Evolutionary conservation across 2,113 vertebrate species (phyloP), one percentile per base, ranked within the genome.

Genomic region (Proterorhinus semilunaris): DNA sequence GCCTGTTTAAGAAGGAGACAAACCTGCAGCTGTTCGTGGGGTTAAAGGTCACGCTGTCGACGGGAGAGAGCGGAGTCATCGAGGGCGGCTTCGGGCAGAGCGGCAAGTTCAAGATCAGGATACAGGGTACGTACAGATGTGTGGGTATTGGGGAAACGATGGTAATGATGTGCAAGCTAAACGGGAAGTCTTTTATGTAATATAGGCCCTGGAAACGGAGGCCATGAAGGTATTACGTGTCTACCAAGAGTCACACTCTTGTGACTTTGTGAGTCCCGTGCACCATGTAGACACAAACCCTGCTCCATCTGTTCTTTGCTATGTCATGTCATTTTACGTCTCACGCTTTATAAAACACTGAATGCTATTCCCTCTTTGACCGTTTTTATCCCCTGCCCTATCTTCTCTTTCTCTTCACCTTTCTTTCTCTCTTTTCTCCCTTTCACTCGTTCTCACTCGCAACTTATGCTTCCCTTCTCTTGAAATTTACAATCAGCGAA

Each of bases 1-100:
- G 93, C 0, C 88, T 99, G 72, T 99, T 99, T 89, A 99, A 99
- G 89, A 98, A 99, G 84, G 97, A 99, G 87, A 99, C 97, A 57
- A 99, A 98, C 92, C 94, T 98, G 66, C 97, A 98, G 88, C 93
- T 98, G 48, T 99, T 99, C 27, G 91, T 97, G 84, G 97, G 97
- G 44, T 90, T 99, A 53, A 96, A 95, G 84, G 95, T 99, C 71
- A 93, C 84, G 1, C 88, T 99, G 16, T 98, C 96, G 1, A 96
- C 96, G 0, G 96, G 96, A 51, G 98, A 99, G 81, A 87, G 76
- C 0, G 97, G 96, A 4, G 8, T 95, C 73, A 97, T 99, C 55
- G 95, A 98, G 69, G 93, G 96, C 0, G 94, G 96, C 27, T 98
- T 99, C 10, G 97, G 97, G 58, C 97, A 99, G 88, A 98, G 97